phyloP scores from a whole-genome alignment of 2,113 vertebrate species.

The Athene cunicularia region DNA sequence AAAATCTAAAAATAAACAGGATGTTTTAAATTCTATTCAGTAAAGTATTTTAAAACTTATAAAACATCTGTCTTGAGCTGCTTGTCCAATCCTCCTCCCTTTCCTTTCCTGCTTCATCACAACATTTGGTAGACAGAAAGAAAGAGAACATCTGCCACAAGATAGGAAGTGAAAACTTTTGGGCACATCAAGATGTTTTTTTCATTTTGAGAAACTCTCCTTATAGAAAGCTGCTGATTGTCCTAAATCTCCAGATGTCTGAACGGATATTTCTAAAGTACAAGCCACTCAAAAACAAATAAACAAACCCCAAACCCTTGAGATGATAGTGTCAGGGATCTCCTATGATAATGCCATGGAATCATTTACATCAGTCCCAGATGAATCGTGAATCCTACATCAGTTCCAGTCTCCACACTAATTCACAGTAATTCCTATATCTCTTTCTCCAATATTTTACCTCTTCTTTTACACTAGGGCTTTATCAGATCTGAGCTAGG shows the following conservation, averaged over 20 bases:
- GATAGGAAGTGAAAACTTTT: neutral
- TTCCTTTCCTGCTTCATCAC: neutral
- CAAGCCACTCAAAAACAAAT: neutral
- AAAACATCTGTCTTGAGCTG: neutral
- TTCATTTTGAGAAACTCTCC: neutral
- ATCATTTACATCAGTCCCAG: neutral
- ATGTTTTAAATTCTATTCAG: neutral
- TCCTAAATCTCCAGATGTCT: neutral
- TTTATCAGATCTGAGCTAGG: neutral
- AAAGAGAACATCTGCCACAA: neutral
- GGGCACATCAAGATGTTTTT: neutral
- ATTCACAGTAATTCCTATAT: neutral
- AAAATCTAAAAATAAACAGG: neutral
- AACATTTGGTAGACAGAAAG: neutral
- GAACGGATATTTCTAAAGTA: neutral
- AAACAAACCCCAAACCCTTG: neutral
- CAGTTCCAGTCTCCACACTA: neutral
- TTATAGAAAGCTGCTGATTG: neutral
- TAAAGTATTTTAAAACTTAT: neutral
- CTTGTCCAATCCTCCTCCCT: neutral
- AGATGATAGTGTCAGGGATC: neutral
- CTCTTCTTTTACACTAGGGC: neutral
- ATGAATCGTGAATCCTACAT: neutral
- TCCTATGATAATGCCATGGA: neutral
- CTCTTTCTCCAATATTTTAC: neutral